These are phyloP conservation scores for Oreochromis aureus DNA, from an alignment of 2,113 vertebrate species.

Conservation along the genomic window DNA sequence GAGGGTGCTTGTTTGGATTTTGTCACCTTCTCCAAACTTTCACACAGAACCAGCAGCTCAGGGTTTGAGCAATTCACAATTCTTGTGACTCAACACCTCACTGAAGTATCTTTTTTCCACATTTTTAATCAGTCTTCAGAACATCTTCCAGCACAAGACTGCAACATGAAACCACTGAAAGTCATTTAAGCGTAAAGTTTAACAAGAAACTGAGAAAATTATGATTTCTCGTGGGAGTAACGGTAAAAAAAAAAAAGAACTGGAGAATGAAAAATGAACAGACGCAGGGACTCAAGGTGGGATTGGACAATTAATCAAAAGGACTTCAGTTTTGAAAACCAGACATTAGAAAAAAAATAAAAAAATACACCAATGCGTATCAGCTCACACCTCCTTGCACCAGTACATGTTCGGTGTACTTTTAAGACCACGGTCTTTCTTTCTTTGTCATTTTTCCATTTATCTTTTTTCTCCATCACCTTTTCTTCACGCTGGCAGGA, in stretches of 20 bases:
- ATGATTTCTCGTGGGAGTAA: neutral
- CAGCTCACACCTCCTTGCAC: neutral
- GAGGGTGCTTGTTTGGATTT: neutral
- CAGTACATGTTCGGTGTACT: neutral
- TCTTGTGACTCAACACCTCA: neutral
- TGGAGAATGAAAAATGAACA: neutral
- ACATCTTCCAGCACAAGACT: neutral
- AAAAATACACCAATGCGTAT: neutral
- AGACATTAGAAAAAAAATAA: neutral
- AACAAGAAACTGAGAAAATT: neutral
- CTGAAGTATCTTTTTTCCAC: neutral
- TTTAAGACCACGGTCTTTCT: neutral
- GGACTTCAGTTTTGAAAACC: neutral
- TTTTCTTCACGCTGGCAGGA: neutral
- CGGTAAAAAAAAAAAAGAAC: rapidly evolving
- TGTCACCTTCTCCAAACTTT: neutral
- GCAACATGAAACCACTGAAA: neutral
- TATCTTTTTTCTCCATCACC: neutral
- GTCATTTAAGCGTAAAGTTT: neutral
- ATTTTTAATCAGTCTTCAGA: neutral
- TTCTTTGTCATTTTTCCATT: neutral
- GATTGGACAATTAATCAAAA: neutral
- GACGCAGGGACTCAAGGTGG: neutral
- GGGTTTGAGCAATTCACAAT: neutral
- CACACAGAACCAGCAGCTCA: neutral